phyloP scores from a whole-genome alignment of 1,140 invertebrate genomes.

The Drosophila grimshawi region DNA sequence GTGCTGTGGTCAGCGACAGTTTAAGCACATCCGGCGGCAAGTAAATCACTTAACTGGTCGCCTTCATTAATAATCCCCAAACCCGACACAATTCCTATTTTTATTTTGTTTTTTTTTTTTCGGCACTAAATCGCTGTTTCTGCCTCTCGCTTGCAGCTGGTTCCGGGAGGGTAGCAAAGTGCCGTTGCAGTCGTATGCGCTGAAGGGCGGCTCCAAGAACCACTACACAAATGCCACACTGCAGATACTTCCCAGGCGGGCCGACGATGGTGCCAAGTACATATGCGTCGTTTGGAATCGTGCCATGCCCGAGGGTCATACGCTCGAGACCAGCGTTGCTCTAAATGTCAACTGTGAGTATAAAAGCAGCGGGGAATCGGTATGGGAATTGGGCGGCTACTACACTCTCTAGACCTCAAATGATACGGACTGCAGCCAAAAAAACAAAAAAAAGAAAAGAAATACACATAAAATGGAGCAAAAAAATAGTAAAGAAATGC shows the following conservation, averaged over 20 bases:
- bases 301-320: conserved; percentile 92
- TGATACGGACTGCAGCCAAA: conserved; percentile 26
- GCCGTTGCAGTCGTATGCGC: conserved; percentile 89
- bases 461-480: not conserved
- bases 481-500: conserved; percentile 2
- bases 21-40: conserved; percentile 64
- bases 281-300: conserved; percentile 95
- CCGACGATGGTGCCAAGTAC: conserved; percentile 93
- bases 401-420: conserved; percentile 3
- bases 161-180: conserved; percentile 88
- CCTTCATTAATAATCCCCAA: conserved; percentile 76
- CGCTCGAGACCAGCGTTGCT: conserved; percentile 91
- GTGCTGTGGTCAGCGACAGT: conserved; percentile 51
- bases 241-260: conserved; percentile 90
- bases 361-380: conserved; percentile 20
- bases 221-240: conserved; percentile 90
- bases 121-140: conserved; percentile 69
- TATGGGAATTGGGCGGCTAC: not conserved
- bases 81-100: conserved; percentile 47
- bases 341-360: conserved; percentile 96
- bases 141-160: conserved; percentile 86
- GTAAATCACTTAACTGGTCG: conserved; percentile 78
- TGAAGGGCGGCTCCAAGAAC: conserved; percentile 88
- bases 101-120: conserved; percentile 39
- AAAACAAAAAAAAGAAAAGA: not conserved